phyloP scores from a whole-genome alignment of 2,113 vertebrate genomes.

The Dicerorhinus sumatrensis region DNA sequence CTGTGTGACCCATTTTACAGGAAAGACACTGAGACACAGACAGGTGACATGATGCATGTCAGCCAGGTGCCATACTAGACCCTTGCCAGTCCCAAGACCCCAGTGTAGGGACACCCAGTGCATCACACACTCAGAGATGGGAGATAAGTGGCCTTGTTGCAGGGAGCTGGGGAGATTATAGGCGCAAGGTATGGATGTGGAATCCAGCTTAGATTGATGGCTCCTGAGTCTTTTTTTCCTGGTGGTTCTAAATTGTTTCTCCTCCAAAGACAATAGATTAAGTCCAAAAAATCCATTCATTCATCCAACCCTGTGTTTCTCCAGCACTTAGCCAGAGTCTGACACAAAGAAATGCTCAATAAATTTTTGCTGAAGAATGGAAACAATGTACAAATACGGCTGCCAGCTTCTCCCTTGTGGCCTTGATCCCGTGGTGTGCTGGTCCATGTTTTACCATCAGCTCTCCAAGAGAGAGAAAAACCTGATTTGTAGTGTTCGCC shows the following conservation, averaged over 20 bases:
- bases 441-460: neutral
- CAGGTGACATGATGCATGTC: neutral
- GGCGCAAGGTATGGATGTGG: neutral
- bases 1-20: neutral
- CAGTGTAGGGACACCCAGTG: neutral
- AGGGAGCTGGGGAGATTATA: neutral
- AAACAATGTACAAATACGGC: neutral
- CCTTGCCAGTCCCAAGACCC: neutral
- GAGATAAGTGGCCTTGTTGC: neutral
- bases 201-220: neutral
- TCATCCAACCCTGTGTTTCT: neutral
- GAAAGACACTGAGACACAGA: neutral
- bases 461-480: neutral
- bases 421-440: neutral
- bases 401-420: neutral
- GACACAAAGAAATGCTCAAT: neutral
- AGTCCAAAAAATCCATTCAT: slow-evolving; percentile 26
- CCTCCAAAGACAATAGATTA: neutral
- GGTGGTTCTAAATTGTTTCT: neutral
- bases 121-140: neutral
- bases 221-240: neutral
- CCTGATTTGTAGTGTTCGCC: neutral
- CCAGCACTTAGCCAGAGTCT: neutral
- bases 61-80: neutral
- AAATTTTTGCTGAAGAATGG: neutral